Percentiles rank a stretch among this genome's conserved stretches.
Conservation (phyloP, 2,888 invertebrate genomes). For the Phoronis australis region DNA sequence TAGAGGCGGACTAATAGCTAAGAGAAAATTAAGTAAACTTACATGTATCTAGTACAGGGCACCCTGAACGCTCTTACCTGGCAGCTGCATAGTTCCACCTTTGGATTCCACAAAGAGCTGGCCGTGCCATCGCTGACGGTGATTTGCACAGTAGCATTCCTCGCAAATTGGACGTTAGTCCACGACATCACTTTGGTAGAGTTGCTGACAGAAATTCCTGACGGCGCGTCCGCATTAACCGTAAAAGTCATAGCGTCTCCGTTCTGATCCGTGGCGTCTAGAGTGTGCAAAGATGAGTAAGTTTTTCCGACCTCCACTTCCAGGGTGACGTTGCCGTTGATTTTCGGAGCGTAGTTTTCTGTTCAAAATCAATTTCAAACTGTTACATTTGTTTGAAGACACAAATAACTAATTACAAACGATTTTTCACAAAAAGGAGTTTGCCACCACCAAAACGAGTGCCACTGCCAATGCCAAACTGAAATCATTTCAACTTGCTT, state of each 20-base stretch:
- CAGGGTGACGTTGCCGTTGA: constrained; percentile 15
- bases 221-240: constrained; percentile 11
- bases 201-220: constrained; percentile 16
- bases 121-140: constrained; percentile 20
- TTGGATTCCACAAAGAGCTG: constrained; percentile 17
- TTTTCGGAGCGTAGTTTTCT: constrained; percentile 23
- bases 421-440: too few relatives aligned
- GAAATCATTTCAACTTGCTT: too few relatives aligned
- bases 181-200: constrained; percentile 15
- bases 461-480: too few relatives aligned
- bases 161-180: constrained; percentile 14
- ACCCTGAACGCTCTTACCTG: too few relatives aligned
- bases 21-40: too few relatives aligned
- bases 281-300: constrained; percentile 11
- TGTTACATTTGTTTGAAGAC: too few relatives aligned
- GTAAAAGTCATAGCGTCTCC: constrained; percentile 18
- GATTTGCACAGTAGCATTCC: constrained; percentile 11
- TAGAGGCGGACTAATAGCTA: too few relatives aligned
- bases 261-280: constrained; percentile 19
- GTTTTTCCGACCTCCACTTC: constrained; percentile 15
- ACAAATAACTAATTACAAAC: too few relatives aligned
- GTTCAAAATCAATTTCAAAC: too few relatives aligned
- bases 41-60: too few relatives aligned
- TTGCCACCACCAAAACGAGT: too few relatives aligned
- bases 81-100: constrained; percentile 24